phyloP scores from a whole-genome alignment of 2,888 invertebrate genomes.

The Melikaiella ostensackeni region DNA sequence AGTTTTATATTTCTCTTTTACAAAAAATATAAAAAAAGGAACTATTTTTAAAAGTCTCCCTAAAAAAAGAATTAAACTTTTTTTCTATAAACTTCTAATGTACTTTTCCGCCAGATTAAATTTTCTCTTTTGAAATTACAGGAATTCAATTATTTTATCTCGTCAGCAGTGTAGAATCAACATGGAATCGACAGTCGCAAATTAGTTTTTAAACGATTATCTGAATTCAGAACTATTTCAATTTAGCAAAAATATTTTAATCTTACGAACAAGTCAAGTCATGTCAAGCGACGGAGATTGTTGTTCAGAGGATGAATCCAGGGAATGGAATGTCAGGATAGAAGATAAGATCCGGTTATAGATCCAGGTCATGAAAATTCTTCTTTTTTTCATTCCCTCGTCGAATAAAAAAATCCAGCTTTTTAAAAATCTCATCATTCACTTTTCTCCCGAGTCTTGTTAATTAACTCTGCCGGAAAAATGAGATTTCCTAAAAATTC shows the following conservation, averaged over 20 bases:
- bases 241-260: conserved; percentile 34
- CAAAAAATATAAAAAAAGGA: too few relatives aligned
- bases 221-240: conserved; percentile 21
- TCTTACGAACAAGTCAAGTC: conserved; percentile 12
- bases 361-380: conserved; percentile 26
- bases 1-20: too few relatives aligned
- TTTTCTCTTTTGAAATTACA: neutral
- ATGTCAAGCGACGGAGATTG: conserved; percentile 29
- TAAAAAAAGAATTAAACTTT: neutral
- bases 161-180: neutral
- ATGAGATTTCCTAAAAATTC: neutral
- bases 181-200: neutral
- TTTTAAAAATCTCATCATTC: neutral
- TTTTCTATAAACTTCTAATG: neutral
- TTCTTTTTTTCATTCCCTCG: neutral
- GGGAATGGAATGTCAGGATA: conserved; percentile 32
- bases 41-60: neutral
- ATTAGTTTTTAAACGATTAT: neutral
- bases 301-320: conserved; percentile 23
- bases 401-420: neutral
- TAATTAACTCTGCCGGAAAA: neutral
- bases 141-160: neutral
- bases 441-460: neutral
- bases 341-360: conserved; percentile 32
- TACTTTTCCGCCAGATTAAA: neutral